Evolutionary conservation across 2,888 invertebrate genomes (phyloP), one percentile per base, ranked within the genome.

Genomic region (Siphonodentalium dalli): DNA sequence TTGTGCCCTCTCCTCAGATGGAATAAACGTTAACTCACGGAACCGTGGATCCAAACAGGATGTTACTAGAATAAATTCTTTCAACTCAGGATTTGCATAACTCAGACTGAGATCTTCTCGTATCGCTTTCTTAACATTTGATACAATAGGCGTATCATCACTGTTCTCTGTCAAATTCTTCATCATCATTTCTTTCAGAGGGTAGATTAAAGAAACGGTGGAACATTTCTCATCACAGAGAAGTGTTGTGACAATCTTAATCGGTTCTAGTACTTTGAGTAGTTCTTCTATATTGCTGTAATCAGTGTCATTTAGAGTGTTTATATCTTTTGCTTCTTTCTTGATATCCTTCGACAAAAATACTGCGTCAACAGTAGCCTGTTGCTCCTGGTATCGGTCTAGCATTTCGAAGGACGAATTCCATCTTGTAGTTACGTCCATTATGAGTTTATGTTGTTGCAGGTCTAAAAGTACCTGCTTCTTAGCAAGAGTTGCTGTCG

Each of bases 161-260:
- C 15, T 26, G 34, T 31, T 34, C 13, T 21, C 33, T 24, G 21
- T 28, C 34, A 44, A 23, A 33, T 33, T 44, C 23, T 34, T 35
- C 3, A 44, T 23, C 21, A 44, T 5, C 3, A 44, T 8, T 21
- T 21, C 44, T 34, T 33, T 31, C 44, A 44, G 33, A 6, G 34
- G 44, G 27, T 44, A 44, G 13, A 44, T 44, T 21, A 43, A 28
- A 9, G 43, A 43, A 2, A 43, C 43, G 28, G 43, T 43, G 8
- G 43, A 21, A 6, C 15, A 5, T 13, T 43, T n/a, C 20, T 43
- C 43, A 28, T 29, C 13, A 28, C 43, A 43, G 31, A 43, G 28
- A 18, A 43, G 15, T 20, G 20, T 43, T 7, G 43, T 43, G 28
- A 43, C 43, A 15, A 21, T 43, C 15, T 43, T 29, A 20, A 43